Evolutionary conservation across 2,797 vertebrate genomes (phyloP).

Genomic region (Chlorospingus semifuscus): DNA sequence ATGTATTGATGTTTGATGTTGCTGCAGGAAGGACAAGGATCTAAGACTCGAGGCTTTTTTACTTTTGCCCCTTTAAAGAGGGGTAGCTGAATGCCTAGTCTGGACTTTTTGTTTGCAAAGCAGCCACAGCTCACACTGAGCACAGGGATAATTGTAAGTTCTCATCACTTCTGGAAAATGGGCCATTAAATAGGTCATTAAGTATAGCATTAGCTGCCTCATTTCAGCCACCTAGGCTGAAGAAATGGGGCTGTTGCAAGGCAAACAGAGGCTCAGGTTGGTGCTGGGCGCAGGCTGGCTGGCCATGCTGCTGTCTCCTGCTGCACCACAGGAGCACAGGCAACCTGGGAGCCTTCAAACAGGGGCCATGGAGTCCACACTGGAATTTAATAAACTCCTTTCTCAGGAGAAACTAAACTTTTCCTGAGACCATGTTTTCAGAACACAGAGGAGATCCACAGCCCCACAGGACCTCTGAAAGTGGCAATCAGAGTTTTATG

Average conservation of each 20-base stretch:
- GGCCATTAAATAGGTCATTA: slow-evolving; percentile 52
- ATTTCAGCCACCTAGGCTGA: slow-evolving; percentile 18
- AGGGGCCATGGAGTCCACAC: neutral
- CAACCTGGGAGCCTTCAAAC: neutral
- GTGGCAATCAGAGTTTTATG: neutral
- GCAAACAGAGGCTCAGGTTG: neutral
- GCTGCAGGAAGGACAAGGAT: neutral
- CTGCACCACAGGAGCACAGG: neutral
- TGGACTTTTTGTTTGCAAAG: neutral
- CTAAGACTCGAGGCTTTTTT: neutral
- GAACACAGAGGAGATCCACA: neutral
- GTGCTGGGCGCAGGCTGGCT: neutral
- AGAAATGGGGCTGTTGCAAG: slow-evolving; percentile 14
- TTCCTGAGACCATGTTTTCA: neutral
- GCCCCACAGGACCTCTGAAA: neutral
- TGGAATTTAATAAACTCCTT: neutral
- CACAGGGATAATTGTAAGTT: slow-evolving; percentile 3
- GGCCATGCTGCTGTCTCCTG: neutral
- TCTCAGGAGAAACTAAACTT: neutral
- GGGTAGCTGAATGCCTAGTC: neutral
- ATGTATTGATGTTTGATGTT: neutral
- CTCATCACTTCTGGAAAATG: slow-evolving; percentile 47
- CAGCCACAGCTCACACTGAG: neutral
- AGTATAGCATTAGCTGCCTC: slow-evolving; percentile 18
- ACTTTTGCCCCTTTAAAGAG: neutral